Percentiles rank a stretch among this genome's conserved stretches.
Evolutionary conservation across 2,113 vertebrate genomes (phyloP).

Genomic region (Mustela nigripes): DNA sequence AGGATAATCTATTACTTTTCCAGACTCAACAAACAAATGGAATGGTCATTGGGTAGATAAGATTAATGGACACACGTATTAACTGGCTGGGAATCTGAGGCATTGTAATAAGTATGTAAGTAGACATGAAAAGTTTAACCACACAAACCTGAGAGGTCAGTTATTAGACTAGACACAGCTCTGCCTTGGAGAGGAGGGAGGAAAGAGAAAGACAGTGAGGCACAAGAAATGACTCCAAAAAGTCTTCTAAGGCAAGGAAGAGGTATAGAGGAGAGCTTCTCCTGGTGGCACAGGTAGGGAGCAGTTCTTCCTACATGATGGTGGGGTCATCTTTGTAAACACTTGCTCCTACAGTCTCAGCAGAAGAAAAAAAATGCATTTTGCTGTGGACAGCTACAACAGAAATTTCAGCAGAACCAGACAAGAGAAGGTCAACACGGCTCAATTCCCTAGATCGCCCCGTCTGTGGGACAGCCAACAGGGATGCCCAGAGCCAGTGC

Average conservation of each 20-base stretch:
- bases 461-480: background rate
- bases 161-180: background rate
- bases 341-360: background rate
- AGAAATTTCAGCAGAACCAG: background rate
- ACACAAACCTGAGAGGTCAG: background rate
- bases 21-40: background rate
- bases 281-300: background rate
- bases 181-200: background rate
- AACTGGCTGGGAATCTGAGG: background rate
- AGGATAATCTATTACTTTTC: conserved; percentile 2
- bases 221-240: background rate
- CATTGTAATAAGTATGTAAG: background rate
- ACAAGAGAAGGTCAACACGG: background rate
- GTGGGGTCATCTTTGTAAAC: background rate
- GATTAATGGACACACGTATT: background rate
- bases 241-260: background rate
- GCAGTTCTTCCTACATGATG: background rate
- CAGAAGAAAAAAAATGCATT: background rate
- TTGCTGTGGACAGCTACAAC: background rate
- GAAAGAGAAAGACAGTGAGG: background rate
- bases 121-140: background rate
- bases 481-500: background rate
- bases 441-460: background rate
- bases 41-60: background rate
- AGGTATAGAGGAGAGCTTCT: background rate